Evolutionary conservation across 2,888 invertebrate species (phyloP), one percentile per base, ranked within the genome.

Genomic region (Busseola fusca): DNA sequence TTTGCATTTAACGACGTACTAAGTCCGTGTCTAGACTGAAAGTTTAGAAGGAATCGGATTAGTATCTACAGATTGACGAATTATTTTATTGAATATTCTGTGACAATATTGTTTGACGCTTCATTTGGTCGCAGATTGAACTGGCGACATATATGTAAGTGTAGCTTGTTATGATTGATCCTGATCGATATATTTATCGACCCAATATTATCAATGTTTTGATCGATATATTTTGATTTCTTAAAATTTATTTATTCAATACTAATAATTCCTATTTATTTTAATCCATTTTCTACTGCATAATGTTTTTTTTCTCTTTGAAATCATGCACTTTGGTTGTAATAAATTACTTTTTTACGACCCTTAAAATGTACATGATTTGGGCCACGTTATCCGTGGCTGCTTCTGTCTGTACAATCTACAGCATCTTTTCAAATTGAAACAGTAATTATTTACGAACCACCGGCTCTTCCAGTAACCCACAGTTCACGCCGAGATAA

Each of bases 21-120:
- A 52, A 57, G 37, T 58, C 52, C 37, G 9, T 14, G 77, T 80
- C 75, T 69, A 65, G 80, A 79, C 68, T 3, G 50, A 60, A n/a
- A 12, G 21, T n/a, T 65, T 21, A 12, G 21, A 40, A 10, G 27
- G 34, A 57, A 48, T 72, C 48, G 34, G 78, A 64, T 75, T 60
- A 78, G 72, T 42, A 48, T 54, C 59, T 30, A n/a, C 54, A 34
- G 0, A 60, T 42, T 73, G 52, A 40, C 30, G 34, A 10, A 54
- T 37, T 73, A 56, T 16, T 56, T 27, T 37, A 34, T 25, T 21
- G 16, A 18, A 67, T 52, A 52, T 25, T 37, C 7, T 21, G 45
- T 54, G 30, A 27, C 7, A 58, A n/a, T 18, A 50, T 18, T 42
- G 12, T 50, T 45, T 48, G 40, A 48, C 14, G 54, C 40, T 14